Percentiles rank a stretch among this genome's conserved stretches.
These are phyloP conservation scores for Pristionchus entomophagus DNA, from an alignment of 2,888 invertebrate genomes.

Conservation along the genomic window DNA sequence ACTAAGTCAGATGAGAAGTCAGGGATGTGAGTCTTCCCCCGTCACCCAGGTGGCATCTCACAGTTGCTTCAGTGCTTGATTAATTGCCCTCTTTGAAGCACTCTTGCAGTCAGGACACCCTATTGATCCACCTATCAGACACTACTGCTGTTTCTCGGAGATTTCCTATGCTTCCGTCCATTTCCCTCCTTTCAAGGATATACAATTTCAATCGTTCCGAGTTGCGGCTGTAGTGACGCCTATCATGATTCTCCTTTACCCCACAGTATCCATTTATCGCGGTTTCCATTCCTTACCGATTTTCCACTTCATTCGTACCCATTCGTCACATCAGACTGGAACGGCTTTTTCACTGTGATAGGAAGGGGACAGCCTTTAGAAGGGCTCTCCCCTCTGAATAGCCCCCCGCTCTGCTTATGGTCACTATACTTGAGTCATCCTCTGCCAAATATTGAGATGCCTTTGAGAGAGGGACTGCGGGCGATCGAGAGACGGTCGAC, in stretches of 20 bases:
- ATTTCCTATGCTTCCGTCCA: too few species aligned
- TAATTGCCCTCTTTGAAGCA: background rate
- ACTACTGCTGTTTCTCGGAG: too few species aligned
- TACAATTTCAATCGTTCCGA: too few species aligned
- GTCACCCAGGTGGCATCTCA: background rate
- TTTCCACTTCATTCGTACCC: background rate
- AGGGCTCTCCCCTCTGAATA: slow-evolving; percentile 22
- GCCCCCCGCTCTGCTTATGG: slow-evolving; percentile 23
- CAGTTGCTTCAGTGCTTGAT: slow-evolving; percentile 8
- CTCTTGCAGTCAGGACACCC: background rate
- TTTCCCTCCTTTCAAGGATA: too few species aligned
- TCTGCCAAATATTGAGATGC: slow-evolving; percentile 38
- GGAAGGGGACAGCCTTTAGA: background rate
- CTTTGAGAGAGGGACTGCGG: slow-evolving; percentile 18
- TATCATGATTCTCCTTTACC: too few species aligned
- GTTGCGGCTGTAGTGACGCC: too few species aligned
- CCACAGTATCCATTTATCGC: too few species aligned
- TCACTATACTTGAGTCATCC: slow-evolving; percentile 45
- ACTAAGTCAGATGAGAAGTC: background rate
- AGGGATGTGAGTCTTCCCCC: background rate
- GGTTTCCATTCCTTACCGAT: too few species aligned
- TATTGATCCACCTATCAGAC: background rate
- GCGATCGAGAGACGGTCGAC: background rate
- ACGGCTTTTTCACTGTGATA: background rate
- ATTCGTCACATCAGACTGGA: background rate